phyloP scores from a whole-genome alignment of 2,113 vertebrate genomes.

The cattle (Bos taurus) region ARS-UCD2.0 NC_037352.1:41904001-41904500 shows the following conservation, averaged over 20 bases:
- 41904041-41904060: conserved; percentile 84
- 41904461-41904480: background rate
- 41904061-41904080: rapidly evolving
- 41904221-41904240: background rate
- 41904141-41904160: rapidly evolving
- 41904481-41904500: background rate
- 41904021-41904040: conserved; percentile 87
- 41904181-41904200: rapidly evolving
- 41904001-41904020: conserved; percentile 90
- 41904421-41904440: background rate
- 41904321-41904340: background rate
- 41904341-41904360: background rate
- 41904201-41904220: background rate
- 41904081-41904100: background rate
- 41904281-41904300: background rate
- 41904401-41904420: too few species aligned
- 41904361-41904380: background rate
- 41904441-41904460: background rate
- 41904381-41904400: background rate
- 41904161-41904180: rapidly evolving
- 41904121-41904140: rapidly evolving
- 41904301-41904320: rapidly evolving
- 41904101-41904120: background rate
- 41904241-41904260: background rate
- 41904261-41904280: rapidly evolving